Percentiles rank a stretch among this genome's conserved stretches.
Evolutionary conservation across 2,888 invertebrate genomes (phyloP).

Genomic region (Prenolepis imparis): DNA sequence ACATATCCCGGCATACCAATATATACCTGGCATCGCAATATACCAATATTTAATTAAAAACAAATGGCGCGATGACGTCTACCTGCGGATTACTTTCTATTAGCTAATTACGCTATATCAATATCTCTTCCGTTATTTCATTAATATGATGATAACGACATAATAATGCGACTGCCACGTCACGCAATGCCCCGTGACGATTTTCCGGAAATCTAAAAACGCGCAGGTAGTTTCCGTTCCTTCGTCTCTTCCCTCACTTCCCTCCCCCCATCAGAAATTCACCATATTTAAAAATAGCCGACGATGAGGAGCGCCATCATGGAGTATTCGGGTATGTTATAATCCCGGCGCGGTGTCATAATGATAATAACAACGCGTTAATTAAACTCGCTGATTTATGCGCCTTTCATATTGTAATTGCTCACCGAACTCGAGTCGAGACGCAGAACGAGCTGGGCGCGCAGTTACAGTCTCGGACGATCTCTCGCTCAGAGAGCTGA

Average conservation of each 20-base stretch:
- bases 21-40: not conserved
- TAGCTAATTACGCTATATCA: slow-evolving; percentile 53
- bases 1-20: slow-evolving; percentile 1
- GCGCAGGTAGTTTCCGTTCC: not conserved
- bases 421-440: slow-evolving; percentile 83
- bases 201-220: slow-evolving; percentile 45
- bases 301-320: slow-evolving; percentile 32
- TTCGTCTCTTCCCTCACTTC: no score
- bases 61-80: slow-evolving; percentile 49
- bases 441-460: slow-evolving; percentile 76
- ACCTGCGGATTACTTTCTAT: slow-evolving; percentile 53
- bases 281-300: slow-evolving; percentile 64
- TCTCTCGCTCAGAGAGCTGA: slow-evolving; percentile 70
- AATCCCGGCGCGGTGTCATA: slow-evolving; percentile 76
- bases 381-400: slow-evolving; percentile 85
- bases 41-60: slow-evolving; percentile 49
- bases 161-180: slow-evolving; percentile 50
- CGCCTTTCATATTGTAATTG: slow-evolving; percentile 86
- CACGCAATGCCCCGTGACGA: slow-evolving; percentile 36
- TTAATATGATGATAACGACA: slow-evolving; percentile 55
- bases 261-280: slow-evolving; percentile 12
- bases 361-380: slow-evolving; percentile 86
- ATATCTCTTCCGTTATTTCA: slow-evolving; percentile 52
- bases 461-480: slow-evolving; percentile 72
- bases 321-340: slow-evolving; percentile 73